Evolutionary conservation across 2,888 invertebrate genomes (phyloP).

Genomic region (Lasioglossum pauxillum): DNA sequence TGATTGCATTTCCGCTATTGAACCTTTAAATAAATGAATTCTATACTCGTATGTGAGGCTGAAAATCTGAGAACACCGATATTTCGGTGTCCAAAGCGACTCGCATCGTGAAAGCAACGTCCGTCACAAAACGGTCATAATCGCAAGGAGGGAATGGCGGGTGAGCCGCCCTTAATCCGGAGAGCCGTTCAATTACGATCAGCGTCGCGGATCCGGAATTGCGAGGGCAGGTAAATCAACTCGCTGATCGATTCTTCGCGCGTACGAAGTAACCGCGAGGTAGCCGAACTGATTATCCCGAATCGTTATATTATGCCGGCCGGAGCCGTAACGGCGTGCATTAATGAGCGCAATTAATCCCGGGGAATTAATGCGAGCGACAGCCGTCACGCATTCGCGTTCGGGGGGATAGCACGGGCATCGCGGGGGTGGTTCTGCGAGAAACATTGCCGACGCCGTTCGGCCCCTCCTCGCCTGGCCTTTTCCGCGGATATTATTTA

Average conservation of each 20-base stretch:
- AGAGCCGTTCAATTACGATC: background rate
- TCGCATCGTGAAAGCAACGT: background rate
- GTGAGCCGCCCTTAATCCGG: background rate
- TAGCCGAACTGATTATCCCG: slow-evolving; percentile 26
- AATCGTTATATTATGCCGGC: slow-evolving; percentile 33
- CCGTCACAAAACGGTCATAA: background rate
- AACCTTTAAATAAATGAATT: background rate
- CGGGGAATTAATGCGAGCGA: slow-evolving; percentile 73
- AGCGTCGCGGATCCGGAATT: background rate
- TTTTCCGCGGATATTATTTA: slow-evolving; percentile 58
- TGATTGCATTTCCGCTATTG: too few species aligned
- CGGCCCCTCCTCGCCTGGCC: slow-evolving; percentile 33
- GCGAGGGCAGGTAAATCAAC: slow-evolving; percentile 1
- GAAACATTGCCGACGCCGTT: slow-evolving; percentile 36
- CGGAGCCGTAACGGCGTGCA: slow-evolving; percentile 53
- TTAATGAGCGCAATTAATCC: slow-evolving; percentile 78
- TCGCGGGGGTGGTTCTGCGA: background rate
- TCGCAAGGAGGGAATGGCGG: background rate
- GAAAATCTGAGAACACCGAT: background rate
- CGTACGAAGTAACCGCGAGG: background rate
- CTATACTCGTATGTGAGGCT: background rate
- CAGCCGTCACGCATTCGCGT: slow-evolving; percentile 67
- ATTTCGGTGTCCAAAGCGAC: background rate
- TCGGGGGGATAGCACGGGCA: background rate
- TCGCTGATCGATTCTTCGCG: slow-evolving; percentile 8